phyloP scores from a whole-genome alignment of 2,888 invertebrate species.

The Orthosia cruda region DNA sequence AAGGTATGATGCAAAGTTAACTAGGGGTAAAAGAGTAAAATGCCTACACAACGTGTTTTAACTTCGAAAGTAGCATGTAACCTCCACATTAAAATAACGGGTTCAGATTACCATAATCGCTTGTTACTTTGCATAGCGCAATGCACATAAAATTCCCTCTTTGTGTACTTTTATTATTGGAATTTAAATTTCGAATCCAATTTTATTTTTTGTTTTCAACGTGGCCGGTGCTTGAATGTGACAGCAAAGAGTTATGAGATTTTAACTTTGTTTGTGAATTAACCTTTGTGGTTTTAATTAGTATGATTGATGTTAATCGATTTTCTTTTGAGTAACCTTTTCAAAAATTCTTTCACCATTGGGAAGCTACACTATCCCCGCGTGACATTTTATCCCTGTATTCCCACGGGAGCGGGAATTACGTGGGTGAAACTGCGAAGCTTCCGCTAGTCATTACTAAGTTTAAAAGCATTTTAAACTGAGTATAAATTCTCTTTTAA shows the following conservation, averaged over 20 bases:
- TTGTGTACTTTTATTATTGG: slow-evolving; percentile 54
- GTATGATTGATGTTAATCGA: neutral
- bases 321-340: neutral
- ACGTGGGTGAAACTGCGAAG: too few species aligned
- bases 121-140: slow-evolving; percentile 56
- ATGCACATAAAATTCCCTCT: slow-evolving; percentile 49
- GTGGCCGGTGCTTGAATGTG: slow-evolving; percentile 19
- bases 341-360: too few species aligned
- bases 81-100: slow-evolving; percentile 46
- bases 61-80: slow-evolving; percentile 25
- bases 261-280: slow-evolving; percentile 15
- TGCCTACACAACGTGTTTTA: neutral
- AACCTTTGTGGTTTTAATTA: neutral
- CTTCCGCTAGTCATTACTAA: too few species aligned
- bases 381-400: too few species aligned
- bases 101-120: slow-evolving; percentile 53
- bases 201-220: slow-evolving; percentile 41
- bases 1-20: neutral
- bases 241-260: slow-evolving; percentile 20
- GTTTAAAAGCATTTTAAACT: slow-evolving; percentile 20
- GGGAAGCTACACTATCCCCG: too few species aligned
- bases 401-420: too few species aligned
- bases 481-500: slow-evolving; percentile 9
- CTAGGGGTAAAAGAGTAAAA: slow-evolving; percentile 9
- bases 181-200: slow-evolving; percentile 54